Evolutionary conservation across 2,797 vertebrate genomes (phyloP), one percentile per base, ranked within the genome.

Genomic region (Thripadectes ignobilis): DNA sequence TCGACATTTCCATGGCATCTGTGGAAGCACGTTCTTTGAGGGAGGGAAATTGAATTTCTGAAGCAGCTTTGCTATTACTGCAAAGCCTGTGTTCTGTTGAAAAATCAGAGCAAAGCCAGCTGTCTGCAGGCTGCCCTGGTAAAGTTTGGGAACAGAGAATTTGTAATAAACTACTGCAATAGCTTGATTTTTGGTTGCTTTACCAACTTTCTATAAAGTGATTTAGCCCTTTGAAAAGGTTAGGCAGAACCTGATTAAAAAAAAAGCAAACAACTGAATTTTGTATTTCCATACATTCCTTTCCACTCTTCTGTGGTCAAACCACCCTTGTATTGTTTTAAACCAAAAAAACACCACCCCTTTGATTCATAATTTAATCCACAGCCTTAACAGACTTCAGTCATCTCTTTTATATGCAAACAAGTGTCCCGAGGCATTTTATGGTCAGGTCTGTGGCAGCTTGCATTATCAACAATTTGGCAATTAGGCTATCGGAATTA

Each of bases 351-450:
- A 6, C 0, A 0, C 13, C 73, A 65, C 34, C 24, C 29, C 54
- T 88, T 89, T 92, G 89, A 93, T 93, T 92, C 84, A 95, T 94
- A 92, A 95, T 68, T 85, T 91, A 88, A 96, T 94, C 83, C 87
- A 52, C 51, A 38, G 49, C 62, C 74, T 94, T 79, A 96, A 96
- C 86, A 86, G 91, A 92, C 86, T 97, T 93, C 38, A 27, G 71
- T 75, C 89, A 95, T 82, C 89, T 96, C 90, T 96, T 96, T 97
- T 97, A 96, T 94, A 97, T 94, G 91, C 94, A 97, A 97, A 97
- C 93, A 94, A 97, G 95, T 90, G 94, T 90, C 94, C 93, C 65
- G 91, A 97, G 94, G 91, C 86, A 85, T 91, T 92, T 95, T 89
- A 91, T 92, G 94, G 79, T 92, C 58, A 52, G 86, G 83, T 89